Evolutionary conservation across 2,888 invertebrate genomes (phyloP).

Genomic region (Chaetogeoica ovagalla): DNA sequence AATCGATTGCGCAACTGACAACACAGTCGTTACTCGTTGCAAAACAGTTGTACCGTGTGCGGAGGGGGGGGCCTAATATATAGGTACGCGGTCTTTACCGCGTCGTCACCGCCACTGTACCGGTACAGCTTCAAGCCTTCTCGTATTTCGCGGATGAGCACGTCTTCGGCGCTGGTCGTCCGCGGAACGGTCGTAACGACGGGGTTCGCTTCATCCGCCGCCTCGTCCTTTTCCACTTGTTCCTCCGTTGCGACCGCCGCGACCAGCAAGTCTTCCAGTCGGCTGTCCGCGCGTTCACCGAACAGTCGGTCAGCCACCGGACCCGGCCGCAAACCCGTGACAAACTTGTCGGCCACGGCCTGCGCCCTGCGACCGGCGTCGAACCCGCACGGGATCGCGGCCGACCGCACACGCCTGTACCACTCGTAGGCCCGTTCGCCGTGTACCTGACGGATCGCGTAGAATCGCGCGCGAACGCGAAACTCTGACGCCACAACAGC

Average conservation of each 20-base stretch:
- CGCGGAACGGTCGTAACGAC: background rate
- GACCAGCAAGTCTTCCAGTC: slow-evolving; percentile 1
- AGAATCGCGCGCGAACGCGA: slow-evolving; percentile 17
- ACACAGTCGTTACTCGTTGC: too few species aligned
- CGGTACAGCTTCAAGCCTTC: slow-evolving; percentile 22
- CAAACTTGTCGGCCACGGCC: slow-evolving; percentile 32
- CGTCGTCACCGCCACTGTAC: background rate
- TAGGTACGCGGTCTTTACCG: background rate
- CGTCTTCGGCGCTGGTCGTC: background rate
- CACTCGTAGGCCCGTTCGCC: slow-evolving; percentile 38
- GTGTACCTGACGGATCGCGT: slow-evolving; percentile 26
- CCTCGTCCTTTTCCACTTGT: background rate
- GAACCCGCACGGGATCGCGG: slow-evolving; percentile 25
- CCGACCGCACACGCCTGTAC: slow-evolving; percentile 14
- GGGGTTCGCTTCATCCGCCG: background rate
- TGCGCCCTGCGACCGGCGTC: background rate
- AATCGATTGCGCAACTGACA: too few species aligned
- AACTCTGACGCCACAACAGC: background rate
- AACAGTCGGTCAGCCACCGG: slow-evolving; percentile 28
- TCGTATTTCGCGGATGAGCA: slow-evolving; percentile 9
- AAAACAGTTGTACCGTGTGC: too few species aligned
- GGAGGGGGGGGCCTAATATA: too few species aligned
- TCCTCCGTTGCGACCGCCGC: background rate
- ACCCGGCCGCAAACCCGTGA: slow-evolving; percentile 35
- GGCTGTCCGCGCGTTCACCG: slow-evolving; percentile 10